These are phyloP conservation scores for Seira ritae DNA, from an alignment of 2,888 invertebrate species.

Conservation along the genomic window DNA sequence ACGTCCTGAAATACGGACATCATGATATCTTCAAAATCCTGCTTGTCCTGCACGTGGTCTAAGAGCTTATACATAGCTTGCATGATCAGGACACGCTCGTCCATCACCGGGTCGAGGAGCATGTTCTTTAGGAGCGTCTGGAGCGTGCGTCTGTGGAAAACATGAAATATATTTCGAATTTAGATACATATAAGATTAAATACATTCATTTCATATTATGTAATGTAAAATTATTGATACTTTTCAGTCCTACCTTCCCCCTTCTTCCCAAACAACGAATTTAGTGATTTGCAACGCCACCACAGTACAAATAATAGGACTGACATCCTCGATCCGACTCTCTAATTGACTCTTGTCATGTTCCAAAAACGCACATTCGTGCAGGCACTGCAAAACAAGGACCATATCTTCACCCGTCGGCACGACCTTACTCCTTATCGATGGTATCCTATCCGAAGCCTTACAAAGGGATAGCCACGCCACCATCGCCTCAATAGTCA, in stretches of 20 bases:
- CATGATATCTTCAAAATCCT: conserved; percentile 16
- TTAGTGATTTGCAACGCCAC: conserved; percentile 1
- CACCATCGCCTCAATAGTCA: conserved; percentile 18
- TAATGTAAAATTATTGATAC: background rate
- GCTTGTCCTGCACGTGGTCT: background rate
- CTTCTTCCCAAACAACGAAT: conserved; percentile 22
- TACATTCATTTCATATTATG: too few species aligned
- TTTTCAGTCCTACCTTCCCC: background rate
- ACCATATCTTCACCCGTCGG: background rate
- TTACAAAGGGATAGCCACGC: conserved; percentile 14
- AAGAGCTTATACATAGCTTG: conserved; percentile 3
- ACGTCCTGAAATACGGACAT: conserved; percentile 18
- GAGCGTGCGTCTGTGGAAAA: background rate
- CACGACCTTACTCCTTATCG: background rate
- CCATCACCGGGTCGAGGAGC: conserved; percentile 20
- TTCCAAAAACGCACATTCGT: background rate
- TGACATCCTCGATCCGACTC: background rate
- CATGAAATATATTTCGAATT: background rate
- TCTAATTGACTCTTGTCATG: background rate
- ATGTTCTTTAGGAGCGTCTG: background rate
- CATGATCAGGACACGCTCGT: background rate
- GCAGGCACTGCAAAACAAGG: background rate
- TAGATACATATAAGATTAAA: too few species aligned
- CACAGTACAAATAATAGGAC: background rate
- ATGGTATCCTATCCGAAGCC: background rate